phyloP scores from a whole-genome alignment of 2,113 vertebrate species.

The Elachura formosa region DNA sequence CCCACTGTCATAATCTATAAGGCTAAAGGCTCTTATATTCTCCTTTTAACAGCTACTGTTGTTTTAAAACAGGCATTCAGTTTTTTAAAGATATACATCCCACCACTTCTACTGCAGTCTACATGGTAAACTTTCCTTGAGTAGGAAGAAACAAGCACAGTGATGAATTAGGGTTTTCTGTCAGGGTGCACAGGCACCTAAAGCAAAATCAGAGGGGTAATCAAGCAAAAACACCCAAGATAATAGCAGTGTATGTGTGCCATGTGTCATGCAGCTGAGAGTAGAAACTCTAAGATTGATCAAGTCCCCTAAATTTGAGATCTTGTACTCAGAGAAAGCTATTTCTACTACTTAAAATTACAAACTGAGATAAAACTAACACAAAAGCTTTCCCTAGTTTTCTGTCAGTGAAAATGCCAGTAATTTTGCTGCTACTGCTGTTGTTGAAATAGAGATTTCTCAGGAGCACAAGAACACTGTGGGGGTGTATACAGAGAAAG shows the following conservation, averaged over 20 bases:
- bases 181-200: background rate
- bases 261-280: background rate
- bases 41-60: background rate
- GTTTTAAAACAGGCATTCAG: background rate
- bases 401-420: background rate
- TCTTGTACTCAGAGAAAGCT: background rate
- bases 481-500: constrained; percentile 30
- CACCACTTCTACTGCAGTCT: background rate
- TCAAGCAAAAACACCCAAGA: background rate
- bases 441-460: constrained; percentile 7
- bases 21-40: background rate
- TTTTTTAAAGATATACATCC: background rate
- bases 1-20: background rate
- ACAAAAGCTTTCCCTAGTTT: background rate
- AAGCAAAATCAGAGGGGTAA: background rate
- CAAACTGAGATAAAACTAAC: background rate
- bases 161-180: background rate
- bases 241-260: background rate
- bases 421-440: background rate
- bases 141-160: background rate
- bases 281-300: background rate
- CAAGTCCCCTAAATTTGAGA: background rate
- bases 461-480: constrained; percentile 9
- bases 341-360: background rate
- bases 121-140: background rate